Evolutionary conservation across 2,888 invertebrate genomes (phyloP), one percentile per base, ranked within the genome.

Genomic region (Cetonia aurata): DNA sequence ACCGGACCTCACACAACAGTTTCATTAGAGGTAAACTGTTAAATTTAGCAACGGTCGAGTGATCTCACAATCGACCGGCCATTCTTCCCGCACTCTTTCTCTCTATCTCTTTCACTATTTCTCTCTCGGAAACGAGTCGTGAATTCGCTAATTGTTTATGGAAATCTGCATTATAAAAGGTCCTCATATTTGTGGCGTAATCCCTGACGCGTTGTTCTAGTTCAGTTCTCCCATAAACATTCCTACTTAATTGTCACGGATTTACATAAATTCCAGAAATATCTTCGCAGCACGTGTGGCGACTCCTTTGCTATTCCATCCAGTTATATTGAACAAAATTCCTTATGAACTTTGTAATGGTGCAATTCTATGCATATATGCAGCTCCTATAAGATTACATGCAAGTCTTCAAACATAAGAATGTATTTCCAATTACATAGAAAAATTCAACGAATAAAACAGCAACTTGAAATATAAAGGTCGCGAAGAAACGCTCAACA

Each of bases 21-120:
- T 80, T 81, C 82, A 81, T 82, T 81, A 82, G 80, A 80, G 79
- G 76, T 77, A 75, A 73, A 79, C 79, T 82, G 81, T 80, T 79
- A 79, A 80, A 81, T 82, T 81, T 82, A 77, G 81, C 79, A 80
- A 81, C 82, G 82, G 79, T 81, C 78, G 79, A 78, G 71, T 75
- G 78, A 75, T 33, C 44, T 59, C 69, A 62, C 50, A 62, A 48
- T 62, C 48, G n/a, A 31, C 17, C 48, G 48, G 48, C 33, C 50
- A 62, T 48, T 62, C 31, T 62, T 62, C 62, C 15, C 48, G n/a
- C 25, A 4, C 4, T 25, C 4, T 25, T 4, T 25, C 25, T 25
- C 25, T 25, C 25, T 25, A 1, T 25, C 25, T 25, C 4, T 4
- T 25, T 25, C 4, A 3, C 25, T 25, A 25, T 25, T 25, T 25